Percentiles rank a stretch among this genome's conserved stretches.
phyloP scores from a whole-genome alignment of 2,797 vertebrate genomes.

The Sebastes iracundus region DNA sequence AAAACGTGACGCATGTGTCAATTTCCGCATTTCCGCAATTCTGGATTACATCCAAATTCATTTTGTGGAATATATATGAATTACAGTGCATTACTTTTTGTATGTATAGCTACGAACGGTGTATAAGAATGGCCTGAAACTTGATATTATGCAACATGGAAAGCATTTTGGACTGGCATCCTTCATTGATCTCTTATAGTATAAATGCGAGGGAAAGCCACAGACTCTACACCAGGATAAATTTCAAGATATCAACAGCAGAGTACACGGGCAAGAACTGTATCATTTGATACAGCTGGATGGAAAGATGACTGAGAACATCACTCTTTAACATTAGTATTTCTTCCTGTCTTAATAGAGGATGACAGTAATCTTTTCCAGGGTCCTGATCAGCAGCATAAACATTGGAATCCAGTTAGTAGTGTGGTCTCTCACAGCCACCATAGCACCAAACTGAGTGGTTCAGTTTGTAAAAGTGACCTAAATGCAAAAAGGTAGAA shows the following conservation, averaged over 20 bases:
- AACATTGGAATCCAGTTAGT: constrained; percentile 54
- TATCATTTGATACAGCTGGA: constrained; percentile 40
- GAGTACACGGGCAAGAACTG: background rate
- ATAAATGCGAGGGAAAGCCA: constrained; percentile 8
- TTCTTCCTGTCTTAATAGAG: constrained; percentile 79
- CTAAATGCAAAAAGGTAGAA: constrained; percentile 18
- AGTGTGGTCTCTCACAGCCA: constrained; percentile 23
- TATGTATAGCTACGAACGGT: too few relatives aligned
- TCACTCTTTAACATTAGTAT: constrained; percentile 78
- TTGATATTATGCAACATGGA: background rate
- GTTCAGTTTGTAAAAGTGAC: constrained; percentile 24
- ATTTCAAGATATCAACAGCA: constrained; percentile 21
- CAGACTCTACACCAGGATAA: background rate
- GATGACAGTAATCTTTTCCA: constrained; percentile 85
- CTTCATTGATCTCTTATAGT: background rate
- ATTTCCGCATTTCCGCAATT: too few relatives aligned
- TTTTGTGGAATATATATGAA: too few relatives aligned
- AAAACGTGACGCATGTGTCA: too few relatives aligned
- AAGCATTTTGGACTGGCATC: background rate
- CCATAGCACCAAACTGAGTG: constrained; percentile 20
- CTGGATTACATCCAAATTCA: too few relatives aligned
- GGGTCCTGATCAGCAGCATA: constrained; percentile 55
- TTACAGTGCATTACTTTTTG: too few relatives aligned
- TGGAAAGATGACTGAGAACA: constrained; percentile 42
- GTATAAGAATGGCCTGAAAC: background rate